Base-by-base conservation (phyloP, 2,797 vertebrate species). In the Emys orbicularis region DNA sequence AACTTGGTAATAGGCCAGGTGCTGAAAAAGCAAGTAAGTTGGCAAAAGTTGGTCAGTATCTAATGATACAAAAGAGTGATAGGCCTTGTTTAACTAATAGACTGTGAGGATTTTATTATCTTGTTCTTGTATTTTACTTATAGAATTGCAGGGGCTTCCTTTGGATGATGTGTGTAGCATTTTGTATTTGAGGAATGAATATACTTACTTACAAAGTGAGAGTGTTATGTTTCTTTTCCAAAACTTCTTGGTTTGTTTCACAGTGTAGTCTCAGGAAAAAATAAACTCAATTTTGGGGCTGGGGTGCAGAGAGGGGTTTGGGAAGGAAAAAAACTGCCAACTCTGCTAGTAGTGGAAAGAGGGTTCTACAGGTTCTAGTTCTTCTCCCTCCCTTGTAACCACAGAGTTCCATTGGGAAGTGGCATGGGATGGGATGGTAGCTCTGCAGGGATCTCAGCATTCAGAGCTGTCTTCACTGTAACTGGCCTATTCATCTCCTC, bases 291-390 rank as follows among this genome's bases (percentile, higher is more conserved):
- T 25, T 81, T 84, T 84, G 56, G 5, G 56, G 23, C 6, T 34
- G 7, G 29, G 7, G 54, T 54, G 54, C 23, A 8, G 54, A 54
- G 54, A 54, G 21, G 21, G 65, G 2, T 10, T 59, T 81, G 25
- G 5, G 2, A 4, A 9, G 31, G 12, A 11, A 4, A 3, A 54
- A 8, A 1, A 9, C 7, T 6, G 9, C 29, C 1, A 12, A 2
- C 23, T 47, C 56, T 47, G 49, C 23, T 12, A 9, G 15, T 12
- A n/a, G 49, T 81, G 34, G n/a, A 44, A 25, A 79, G 4, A 23
- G 11, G 0, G 3, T 21, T 50, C 61, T 23, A 6, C 10, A 2
- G 27, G 12, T 1, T 81, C 76, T 44, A 0, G 57, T 56, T 44
- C 29, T 74, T 65, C 76, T 11, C 25, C 29, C 76, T 50, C 19